Conservation (phyloP, 2,797 vertebrate species). For the Myotis planiceps region DNA sequence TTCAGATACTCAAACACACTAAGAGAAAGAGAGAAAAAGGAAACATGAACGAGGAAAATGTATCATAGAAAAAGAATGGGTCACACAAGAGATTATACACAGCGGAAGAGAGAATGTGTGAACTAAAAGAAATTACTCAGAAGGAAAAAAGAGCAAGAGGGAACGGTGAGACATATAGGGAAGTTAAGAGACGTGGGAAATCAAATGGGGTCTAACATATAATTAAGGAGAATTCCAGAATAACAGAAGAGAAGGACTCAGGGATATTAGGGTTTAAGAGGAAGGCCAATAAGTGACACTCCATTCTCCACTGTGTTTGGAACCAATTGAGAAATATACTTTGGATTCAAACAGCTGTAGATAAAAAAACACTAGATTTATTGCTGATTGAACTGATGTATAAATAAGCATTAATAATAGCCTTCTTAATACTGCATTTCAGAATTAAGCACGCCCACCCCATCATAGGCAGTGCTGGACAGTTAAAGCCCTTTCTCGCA, state of each 20-base stretch:
- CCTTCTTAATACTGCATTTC: neutral
- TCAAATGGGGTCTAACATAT: neutral
- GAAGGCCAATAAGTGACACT: neutral
- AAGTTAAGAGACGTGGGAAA: neutral
- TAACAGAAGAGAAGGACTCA: neutral
- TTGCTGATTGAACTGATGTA: neutral
- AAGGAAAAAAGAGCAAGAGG: neutral
- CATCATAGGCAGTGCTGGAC: neutral
- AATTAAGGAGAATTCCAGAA: neutral
- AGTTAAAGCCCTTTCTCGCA: neutral
- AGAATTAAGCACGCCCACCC: neutral
- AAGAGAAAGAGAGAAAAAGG: neutral
- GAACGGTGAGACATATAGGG: neutral
- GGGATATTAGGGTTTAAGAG: neutral
- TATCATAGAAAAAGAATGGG: neutral
- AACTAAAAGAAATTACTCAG: conserved; percentile 1
- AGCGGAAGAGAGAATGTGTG: neutral
- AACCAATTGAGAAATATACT: neutral
- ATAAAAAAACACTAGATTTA: neutral
- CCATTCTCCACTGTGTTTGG: neutral
- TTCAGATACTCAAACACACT: neutral
- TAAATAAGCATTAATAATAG: neutral
- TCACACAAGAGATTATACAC: neutral
- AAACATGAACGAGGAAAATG: neutral
- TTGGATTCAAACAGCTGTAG: neutral